Evolutionary conservation across 2,888 invertebrate species (phyloP).

Genomic region (Auanema sp.): DNA sequence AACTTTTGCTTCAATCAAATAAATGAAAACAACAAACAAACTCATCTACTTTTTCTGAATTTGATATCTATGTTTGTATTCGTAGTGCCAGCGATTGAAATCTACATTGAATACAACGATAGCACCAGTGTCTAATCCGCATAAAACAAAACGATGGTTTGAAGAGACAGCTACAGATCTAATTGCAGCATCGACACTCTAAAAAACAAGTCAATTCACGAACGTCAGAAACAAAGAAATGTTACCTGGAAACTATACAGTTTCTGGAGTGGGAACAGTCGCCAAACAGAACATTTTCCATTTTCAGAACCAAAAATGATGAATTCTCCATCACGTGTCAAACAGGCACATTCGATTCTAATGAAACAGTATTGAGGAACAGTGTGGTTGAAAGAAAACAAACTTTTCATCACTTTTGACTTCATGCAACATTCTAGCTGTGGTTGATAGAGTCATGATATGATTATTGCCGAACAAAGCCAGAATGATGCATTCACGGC

Average conservation of each 20-base stretch:
- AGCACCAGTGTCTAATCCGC: slow-evolving; percentile 94
- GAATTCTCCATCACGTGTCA: slow-evolving; percentile 81
- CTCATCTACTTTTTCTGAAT: background rate
- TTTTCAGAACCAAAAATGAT: slow-evolving; percentile 94
- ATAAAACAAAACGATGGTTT: slow-evolving; percentile 95
- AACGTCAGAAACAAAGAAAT: background rate
- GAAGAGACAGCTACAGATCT: slow-evolving; percentile 88
- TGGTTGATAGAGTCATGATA: slow-evolving; percentile 54
- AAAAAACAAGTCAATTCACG: slow-evolving; percentile 22
- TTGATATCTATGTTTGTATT: slow-evolving; percentile 55
- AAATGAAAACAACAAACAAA: too few species aligned
- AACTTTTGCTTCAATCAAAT: too few species aligned
- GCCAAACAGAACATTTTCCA: slow-evolving; percentile 96
- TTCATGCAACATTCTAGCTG: slow-evolving; percentile 48
- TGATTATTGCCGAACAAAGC: slow-evolving; percentile 75
- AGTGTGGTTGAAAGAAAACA: slow-evolving; percentile 8
- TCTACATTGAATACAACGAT: slow-evolving; percentile 99
- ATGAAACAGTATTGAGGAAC: background rate
- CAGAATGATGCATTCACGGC: slow-evolving; percentile 91
- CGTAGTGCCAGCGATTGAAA: slow-evolving; percentile 77
- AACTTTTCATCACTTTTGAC: slow-evolving; percentile 34
- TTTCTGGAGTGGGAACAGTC: slow-evolving; percentile 92
- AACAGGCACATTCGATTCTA: slow-evolving; percentile 37
- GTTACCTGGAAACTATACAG: slow-evolving; percentile 87
- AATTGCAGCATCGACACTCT: slow-evolving; percentile 56